Percentiles rank a stretch among this genome's conserved stretches.
Conservation (phyloP, 1,140 invertebrate genomes). For the Brachionus rubens region DNA sequence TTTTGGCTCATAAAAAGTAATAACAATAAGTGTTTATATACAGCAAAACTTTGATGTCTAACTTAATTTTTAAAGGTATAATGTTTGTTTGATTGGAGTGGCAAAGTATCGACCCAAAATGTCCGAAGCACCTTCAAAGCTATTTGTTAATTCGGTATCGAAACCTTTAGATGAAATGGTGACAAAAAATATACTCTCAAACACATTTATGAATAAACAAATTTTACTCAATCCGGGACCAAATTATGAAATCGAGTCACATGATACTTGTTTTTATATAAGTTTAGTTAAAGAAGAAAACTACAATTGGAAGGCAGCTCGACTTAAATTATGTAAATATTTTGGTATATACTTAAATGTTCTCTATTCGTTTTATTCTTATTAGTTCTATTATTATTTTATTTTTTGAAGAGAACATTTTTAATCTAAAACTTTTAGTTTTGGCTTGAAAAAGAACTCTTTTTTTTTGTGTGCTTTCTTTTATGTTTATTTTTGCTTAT, state of each 20-base stretch:
- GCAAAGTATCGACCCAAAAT: not conserved
- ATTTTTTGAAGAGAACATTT: slow-evolving; percentile 1
- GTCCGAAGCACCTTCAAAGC: not conserved
- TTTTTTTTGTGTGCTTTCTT: not conserved
- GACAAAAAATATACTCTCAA: not conserved
- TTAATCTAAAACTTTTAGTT: slow-evolving; percentile 30
- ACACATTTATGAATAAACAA: slow-evolving; percentile 19
- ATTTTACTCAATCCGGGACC: slow-evolving; percentile 45
- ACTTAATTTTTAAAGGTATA: slow-evolving; percentile 11
- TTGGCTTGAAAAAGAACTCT: not conserved
- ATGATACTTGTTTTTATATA: slow-evolving; percentile 45
- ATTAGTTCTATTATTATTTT: not conserved
- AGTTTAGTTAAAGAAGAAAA: slow-evolving; percentile 45
- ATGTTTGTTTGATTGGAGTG: slow-evolving; percentile 29
- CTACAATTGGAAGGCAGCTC: slow-evolving; percentile 38
- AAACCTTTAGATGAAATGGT: not conserved
- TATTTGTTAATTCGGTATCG: not conserved
- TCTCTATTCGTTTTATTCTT: not conserved
- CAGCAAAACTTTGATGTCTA: too few relatives aligned
- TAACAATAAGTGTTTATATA: too few relatives aligned
- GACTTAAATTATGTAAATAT: slow-evolving; percentile 23
- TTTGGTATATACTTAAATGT: slow-evolving; percentile 23
- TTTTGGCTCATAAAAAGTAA: slow-evolving; percentile 38
- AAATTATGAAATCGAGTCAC: not conserved
- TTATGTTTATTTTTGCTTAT: not conserved